phyloP scores from a whole-genome alignment of 2,113 vertebrate genomes.

The Cathartes aura region DNA sequence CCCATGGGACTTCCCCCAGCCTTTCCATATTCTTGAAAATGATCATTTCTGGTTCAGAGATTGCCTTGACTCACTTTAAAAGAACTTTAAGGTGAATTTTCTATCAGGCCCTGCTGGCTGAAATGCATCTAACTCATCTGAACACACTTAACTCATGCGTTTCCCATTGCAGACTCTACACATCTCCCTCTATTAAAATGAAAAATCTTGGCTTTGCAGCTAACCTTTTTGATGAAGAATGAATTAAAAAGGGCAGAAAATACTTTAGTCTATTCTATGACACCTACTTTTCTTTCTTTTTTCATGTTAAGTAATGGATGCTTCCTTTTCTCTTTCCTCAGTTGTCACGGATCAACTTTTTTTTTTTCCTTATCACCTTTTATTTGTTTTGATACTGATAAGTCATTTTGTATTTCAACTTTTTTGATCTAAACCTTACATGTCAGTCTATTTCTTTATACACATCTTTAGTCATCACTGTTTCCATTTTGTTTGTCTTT shows the following conservation, averaged over 20 bases:
- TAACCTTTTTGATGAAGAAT: background rate
- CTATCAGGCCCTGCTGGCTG: background rate
- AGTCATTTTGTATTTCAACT: background rate
- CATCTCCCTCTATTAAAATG: background rate
- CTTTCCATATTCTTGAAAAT: background rate
- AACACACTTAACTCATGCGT: background rate
- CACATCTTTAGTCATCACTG: background rate
- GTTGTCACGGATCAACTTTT: background rate
- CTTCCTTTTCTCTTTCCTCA: background rate
- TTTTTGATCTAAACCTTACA: background rate
- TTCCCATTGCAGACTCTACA: background rate
- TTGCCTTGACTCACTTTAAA: background rate
- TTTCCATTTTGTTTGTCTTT: background rate
- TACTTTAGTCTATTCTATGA: background rate
- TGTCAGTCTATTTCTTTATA: background rate
- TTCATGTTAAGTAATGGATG: background rate
- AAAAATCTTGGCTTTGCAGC: background rate
- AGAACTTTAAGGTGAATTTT: background rate
- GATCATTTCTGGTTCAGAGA: background rate
- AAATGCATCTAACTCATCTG: background rate
- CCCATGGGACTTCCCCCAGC: background rate
- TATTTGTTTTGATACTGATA: background rate
- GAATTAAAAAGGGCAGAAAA: background rate
- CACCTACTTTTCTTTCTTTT: background rate
- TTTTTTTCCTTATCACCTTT: background rate